Conservation (phyloP, 37 sponge, comb jelly and placozoan species). For the Cladorhizidae sp. region DNA sequence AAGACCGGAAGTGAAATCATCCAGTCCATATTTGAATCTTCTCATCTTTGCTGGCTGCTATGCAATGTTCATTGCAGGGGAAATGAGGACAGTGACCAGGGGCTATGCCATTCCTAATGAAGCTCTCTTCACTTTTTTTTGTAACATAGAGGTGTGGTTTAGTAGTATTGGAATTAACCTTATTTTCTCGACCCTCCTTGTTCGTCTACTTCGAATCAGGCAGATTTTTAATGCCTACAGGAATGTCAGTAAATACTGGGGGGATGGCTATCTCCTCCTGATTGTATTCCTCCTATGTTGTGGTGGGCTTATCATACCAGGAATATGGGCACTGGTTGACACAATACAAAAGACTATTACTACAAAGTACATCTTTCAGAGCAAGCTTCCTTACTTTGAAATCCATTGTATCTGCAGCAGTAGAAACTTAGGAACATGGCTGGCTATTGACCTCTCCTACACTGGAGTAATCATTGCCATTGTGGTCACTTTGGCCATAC, state of each 20-base stretch:
- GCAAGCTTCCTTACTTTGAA: constrained; percentile 13
- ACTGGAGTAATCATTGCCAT: background rate
- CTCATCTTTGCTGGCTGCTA: constrained; percentile 38
- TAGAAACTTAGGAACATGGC: background rate
- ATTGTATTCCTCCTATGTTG: background rate
- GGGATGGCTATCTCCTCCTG: background rate
- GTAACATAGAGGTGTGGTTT: constrained; percentile 7
- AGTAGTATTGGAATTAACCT: background rate
- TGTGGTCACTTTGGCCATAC: constrained; percentile 30
- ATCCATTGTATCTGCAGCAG: background rate
- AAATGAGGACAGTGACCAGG: background rate
- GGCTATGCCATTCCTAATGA: background rate
- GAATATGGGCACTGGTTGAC: constrained; percentile 11
- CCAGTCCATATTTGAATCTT: constrained; percentile 32
- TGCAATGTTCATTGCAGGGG: background rate
- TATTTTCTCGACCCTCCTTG: constrained; percentile 11
- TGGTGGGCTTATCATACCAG: background rate
- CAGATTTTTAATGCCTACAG: background rate
- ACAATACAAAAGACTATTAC: too few species aligned
- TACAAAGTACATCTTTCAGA: background rate
- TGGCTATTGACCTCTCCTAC: background rate
- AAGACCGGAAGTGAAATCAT: constrained; percentile 44
- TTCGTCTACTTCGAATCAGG: background rate
- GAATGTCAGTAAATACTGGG: background rate
- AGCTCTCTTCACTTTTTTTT: background rate